phyloP scores from a whole-genome alignment of 2,113 vertebrate species.

The Hystrix cristata region DNA sequence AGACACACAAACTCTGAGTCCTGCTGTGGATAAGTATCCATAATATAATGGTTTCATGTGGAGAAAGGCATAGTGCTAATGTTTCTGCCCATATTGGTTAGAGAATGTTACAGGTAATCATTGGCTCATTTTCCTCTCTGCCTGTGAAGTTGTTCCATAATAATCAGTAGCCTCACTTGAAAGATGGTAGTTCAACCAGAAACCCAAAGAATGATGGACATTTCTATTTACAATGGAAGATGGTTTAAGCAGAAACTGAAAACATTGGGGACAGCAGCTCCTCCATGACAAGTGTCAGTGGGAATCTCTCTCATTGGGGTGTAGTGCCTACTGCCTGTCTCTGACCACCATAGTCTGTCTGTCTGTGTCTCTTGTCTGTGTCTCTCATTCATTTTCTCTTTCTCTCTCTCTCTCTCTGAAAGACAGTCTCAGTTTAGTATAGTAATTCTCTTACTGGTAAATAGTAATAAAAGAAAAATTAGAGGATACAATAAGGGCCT shows the following conservation, averaged over 20 bases:
- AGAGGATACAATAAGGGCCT: not conserved
- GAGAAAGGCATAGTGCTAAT: not conserved
- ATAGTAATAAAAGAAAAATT: not conserved
- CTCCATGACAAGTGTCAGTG: not conserved
- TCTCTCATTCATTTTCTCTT: not conserved
- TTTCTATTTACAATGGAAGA: not conserved
- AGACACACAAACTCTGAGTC: not conserved
- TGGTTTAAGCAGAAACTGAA: not conserved
- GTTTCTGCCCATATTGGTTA: not conserved
- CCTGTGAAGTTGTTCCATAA: not conserved
- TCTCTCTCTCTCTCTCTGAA: not conserved
- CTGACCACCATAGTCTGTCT: not conserved
- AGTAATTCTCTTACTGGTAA: not conserved
- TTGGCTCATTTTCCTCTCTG: constrained; percentile 22
- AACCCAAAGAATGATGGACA: not conserved
- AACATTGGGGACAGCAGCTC: not conserved
- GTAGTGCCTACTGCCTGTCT: not conserved
- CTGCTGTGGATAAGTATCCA: not conserved
- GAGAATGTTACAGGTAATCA: not conserved
- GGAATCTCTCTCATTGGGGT: not conserved
- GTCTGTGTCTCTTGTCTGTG: not conserved
- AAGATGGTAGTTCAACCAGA: not conserved
- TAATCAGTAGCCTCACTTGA: not conserved
- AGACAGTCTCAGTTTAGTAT: not conserved
- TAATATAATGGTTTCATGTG: not conserved